These are phyloP conservation scores for Philaenus spumarius DNA, from an alignment of 1,140 invertebrate genomes.

Conservation along the genomic window DNA sequence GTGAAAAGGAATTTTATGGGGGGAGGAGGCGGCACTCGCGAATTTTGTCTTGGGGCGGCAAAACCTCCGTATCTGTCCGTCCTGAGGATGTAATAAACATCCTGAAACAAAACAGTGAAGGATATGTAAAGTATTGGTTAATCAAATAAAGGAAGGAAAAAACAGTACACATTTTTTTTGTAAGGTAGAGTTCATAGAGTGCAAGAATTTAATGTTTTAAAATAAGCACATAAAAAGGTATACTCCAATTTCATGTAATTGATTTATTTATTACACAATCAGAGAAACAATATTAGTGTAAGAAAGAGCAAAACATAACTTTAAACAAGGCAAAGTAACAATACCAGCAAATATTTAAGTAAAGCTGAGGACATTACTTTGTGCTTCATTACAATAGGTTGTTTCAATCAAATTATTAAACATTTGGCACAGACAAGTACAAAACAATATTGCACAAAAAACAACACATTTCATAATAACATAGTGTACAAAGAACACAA, in stretches of 20 bases:
- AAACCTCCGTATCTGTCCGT: too few species aligned
- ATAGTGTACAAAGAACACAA: not conserved
- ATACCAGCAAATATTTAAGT: not conserved
- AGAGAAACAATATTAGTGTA: slow-evolving; percentile 16
- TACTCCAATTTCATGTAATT: not conserved
- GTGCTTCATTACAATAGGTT: not conserved
- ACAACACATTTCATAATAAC: not conserved
- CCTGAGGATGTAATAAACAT: too few species aligned
- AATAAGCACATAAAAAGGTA: too few species aligned
- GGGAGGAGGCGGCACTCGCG: too few species aligned
- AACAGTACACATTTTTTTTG: too few species aligned
- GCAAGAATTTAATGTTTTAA: too few species aligned
- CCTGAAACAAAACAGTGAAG: too few species aligned
- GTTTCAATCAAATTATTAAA: not conserved
- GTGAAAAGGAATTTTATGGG: too few species aligned
- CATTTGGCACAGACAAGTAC: slow-evolving; percentile 13
- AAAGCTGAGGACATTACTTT: slow-evolving; percentile 8
- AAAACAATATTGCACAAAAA: slow-evolving; percentile 1
- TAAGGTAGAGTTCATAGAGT: too few species aligned
- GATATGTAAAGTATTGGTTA: too few species aligned
- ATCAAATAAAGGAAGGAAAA: too few species aligned
- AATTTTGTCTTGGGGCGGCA: too few species aligned
- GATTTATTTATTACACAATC: slow-evolving; percentile 13
- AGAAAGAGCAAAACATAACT: not conserved
- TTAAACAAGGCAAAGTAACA: not conserved